Evolutionary conservation across 2,888 invertebrate genomes (phyloP), one percentile per base, ranked within the genome.

Genomic region (Nomada fabriciana): DNA sequence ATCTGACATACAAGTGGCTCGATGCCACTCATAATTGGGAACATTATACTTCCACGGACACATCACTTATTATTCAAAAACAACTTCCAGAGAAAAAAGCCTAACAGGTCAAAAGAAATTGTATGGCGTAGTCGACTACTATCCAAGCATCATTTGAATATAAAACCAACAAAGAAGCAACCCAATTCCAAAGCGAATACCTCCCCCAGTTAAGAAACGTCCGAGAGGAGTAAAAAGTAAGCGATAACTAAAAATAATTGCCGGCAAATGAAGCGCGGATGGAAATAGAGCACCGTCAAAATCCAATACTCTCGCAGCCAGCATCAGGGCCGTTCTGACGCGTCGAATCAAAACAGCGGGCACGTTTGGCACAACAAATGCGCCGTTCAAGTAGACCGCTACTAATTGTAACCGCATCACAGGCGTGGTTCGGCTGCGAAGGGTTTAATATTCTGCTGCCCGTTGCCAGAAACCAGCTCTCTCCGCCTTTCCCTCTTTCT

Each of bases 361-460:
- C 65, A 36, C 20, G 53, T 55, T 69, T 60, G 82, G 67, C 82
- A 61, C 57, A 59, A 60, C 63, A 76, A 67, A 63, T 55, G 57
- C 53, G 15, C 59, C 70, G 71, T 82, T 76, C 75, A 75, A 82
- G 67, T 71, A 57, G 75, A 81, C 82, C 82, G 69, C 70, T 20
- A 47, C 82, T 82, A 82, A 82, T 81, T 75, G 82, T 63, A 71
- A 81, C 82, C 70, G 70, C 75, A 20, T 81, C 82, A 57, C 63
- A 61, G 55, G 43, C 67, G 52, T 29, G 67, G 75, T 71, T 71
- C 82, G 75, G 68, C 52, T 25, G 68, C 59, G 74, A 75, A 68
- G 67, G 82, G 25, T 52, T 76, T 82, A 77, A 83, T 76, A 82
- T 72, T 72, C 82, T 57, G 42, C 57, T 25, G 2, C 11, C 13